Conservation (phyloP, 2,797 vertebrate genomes). For the Chloroceryle inda region DNA sequence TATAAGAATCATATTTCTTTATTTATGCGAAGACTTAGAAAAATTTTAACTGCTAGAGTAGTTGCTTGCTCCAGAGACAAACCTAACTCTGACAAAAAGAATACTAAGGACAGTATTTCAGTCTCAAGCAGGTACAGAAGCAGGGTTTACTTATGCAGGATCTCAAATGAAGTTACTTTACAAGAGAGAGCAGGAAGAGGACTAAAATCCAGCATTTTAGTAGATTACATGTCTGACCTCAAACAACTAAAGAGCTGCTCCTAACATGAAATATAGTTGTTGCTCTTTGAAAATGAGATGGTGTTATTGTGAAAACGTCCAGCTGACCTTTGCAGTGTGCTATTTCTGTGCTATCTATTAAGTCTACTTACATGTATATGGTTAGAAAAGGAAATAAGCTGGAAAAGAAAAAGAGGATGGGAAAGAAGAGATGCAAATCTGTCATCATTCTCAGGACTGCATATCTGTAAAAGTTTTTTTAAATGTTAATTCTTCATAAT, state of each 20-base stretch:
- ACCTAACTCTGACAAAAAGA: neutral
- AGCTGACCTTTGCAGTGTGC: neutral
- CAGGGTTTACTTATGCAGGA: neutral
- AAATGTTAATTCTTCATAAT: neutral
- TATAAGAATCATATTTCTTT: neutral
- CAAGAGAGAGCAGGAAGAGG: neutral
- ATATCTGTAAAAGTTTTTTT: neutral
- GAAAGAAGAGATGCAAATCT: neutral
- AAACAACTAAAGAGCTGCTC: neutral
- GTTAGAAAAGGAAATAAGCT: neutral
- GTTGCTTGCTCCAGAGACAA: neutral
- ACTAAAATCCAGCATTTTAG: neutral
- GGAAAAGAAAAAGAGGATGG: neutral
- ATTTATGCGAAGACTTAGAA: neutral
- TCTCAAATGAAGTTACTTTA: neutral
- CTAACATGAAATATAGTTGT: neutral
- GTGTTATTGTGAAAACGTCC: neutral
- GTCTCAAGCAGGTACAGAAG: neutral
- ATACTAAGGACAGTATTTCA: neutral
- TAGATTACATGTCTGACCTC: neutral
- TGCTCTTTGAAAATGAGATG: neutral
- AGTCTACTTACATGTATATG: neutral
- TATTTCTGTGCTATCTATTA: too few species aligned
- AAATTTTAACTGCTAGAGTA: neutral
- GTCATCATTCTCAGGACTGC: neutral